Evolutionary conservation across 2,797 vertebrate species (phyloP), one percentile per base, ranked within the genome.

Genomic region (Ptychadena robeensis): DNA sequence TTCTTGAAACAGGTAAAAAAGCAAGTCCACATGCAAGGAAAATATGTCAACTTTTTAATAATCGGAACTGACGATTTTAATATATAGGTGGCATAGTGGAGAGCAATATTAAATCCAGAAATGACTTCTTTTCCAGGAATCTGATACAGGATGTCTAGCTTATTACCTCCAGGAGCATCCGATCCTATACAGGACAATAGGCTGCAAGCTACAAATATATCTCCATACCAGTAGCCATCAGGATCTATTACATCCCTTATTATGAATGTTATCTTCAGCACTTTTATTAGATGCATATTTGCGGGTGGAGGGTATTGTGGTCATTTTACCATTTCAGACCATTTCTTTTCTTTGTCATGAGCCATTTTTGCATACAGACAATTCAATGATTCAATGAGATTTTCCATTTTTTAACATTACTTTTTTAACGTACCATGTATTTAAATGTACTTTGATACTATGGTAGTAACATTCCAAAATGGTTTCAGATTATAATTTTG

Each of bases 361-460:
- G 90, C 88, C 87, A 91, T 93, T 94, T 93, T 91, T 94, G 91
- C 93, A 91, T 92, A 88, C 86, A 87, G 91, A n/a, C n/a, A n/a
- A n/a, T n/a, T n/a, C n/a, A 92, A 90, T 90, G 93, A 91, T 92
- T 88, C 77, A 88, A 93, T 92, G 91, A 89, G 90, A 88, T 90
- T 93, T 92, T 88, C 91, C 91, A 91, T 93, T 93, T 94, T 94
- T 94, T 92, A 94, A 94, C 92, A 92, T 93, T 88, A 91, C 91
- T 93, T 94, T 93, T 69, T 94, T 94, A 91, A 93, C 88, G 91
- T 94, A 90, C 92, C 82, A 91, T 93, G 93, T 94, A 94, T 93
- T 91, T 93, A 93, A 91, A 93, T 93, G 93, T 94, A 91, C 92
- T 94, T 94, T 94, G 93, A 94, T 94, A 94, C 93, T 91, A 92